These are phyloP conservation scores for Arremon brunneinucha DNA, from an alignment of 2,797 vertebrate species.

Conservation along the genomic window DNA sequence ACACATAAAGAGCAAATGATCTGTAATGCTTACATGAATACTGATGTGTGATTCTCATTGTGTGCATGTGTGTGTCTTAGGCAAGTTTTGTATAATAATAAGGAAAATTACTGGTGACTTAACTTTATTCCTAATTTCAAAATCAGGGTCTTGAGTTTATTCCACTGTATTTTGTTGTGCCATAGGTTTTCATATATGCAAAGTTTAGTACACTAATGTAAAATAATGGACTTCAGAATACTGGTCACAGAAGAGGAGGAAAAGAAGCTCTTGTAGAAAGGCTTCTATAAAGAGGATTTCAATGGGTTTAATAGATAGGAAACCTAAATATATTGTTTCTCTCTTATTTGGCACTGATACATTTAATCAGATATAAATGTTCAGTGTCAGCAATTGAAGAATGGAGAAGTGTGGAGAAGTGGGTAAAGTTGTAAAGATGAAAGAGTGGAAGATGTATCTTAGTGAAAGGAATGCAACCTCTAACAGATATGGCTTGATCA, in stretches of 20 bases:
- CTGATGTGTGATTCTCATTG: fast-evolving
- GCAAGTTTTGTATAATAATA: not conserved
- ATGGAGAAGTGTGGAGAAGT: not conserved
- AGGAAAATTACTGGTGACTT: not conserved
- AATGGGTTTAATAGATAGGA: not conserved
- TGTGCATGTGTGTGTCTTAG: not conserved
- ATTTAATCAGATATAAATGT: not conserved
- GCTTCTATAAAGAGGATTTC: not conserved
- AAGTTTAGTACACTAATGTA: not conserved
- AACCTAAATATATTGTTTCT: not conserved
- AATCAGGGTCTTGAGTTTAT: not conserved
- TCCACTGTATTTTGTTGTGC: not conserved
- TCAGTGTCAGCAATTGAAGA: not conserved
- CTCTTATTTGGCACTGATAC: not conserved
- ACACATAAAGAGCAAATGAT: not conserved
- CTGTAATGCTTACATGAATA: not conserved
- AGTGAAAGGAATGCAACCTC: not conserved
- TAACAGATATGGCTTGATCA: not conserved
- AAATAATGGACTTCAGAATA: not conserved
- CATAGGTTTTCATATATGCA: not conserved
- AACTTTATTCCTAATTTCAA: not conserved
- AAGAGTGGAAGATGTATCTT: not conserved
- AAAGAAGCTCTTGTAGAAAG: not conserved
- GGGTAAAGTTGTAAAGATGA: not conserved
- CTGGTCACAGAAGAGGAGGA: not conserved